Evolutionary conservation across 2,888 invertebrate species (phyloP), one percentile per base, ranked within the genome.

Genomic region (Ennomos quercinarius): DNA sequence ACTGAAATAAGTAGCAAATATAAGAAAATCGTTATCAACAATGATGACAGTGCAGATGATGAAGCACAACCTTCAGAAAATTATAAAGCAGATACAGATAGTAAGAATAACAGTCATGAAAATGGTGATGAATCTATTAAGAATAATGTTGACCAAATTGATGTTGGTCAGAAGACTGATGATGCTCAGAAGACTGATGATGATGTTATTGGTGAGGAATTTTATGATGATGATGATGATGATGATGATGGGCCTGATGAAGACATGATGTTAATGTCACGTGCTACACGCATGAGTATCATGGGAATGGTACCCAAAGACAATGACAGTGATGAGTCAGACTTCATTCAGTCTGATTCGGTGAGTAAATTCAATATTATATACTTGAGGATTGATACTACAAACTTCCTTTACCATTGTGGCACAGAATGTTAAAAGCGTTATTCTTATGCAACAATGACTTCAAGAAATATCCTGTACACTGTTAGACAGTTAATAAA

Each of bases 261-360:
- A 57, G 92, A 92, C 55, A 77, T 84, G 60, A 84, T 91, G 86
- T 83, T 86, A 56, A 84, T 93, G 84, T 92, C 91, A 0, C 80
- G 90, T 35, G 93, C 92, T 1, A 93, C 93, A 0, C 75, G 93
- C 0, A 89, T 93, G 89, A 93, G 93, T 63, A 93, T 93, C 54
- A 88, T 91, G 86, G 93, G 93, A 0, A 72, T 87, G 10, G 72
- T 86, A 70, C 90, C 91, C 0, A 88, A 86, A 40, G 84, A 82
- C 40, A 77, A 77, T 66, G 86, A 87, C 46, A 89, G 87, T 71
- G 91, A 93, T 56, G 89, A 87, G 11, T 93, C 93, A 0, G 92
- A 93, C 68, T 89, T 83, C 50, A 90, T 93, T 61, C 82, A 87
- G 68, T 91, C 93, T 67, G 92, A 93, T 78, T 86, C 86, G 64